Evolutionary conservation across 1,140 invertebrate genomes (phyloP), one percentile per base, ranked within the genome.

Genomic region (Vanessa tameamea): DNA sequence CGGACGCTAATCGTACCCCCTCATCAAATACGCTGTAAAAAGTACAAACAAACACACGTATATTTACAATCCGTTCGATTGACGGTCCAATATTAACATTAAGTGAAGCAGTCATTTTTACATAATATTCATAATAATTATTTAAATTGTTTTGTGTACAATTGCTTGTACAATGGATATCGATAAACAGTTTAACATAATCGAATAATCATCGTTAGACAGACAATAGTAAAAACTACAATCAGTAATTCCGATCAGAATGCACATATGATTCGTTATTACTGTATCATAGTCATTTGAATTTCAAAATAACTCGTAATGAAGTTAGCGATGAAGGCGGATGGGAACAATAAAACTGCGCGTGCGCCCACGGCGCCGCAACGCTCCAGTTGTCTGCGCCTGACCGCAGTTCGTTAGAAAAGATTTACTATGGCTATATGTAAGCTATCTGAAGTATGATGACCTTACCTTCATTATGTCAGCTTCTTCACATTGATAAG

Each of bases 351-450:
- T 87, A 82, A 80, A 79, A 83, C 63, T 79, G 87, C 84, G 87
- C 87, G 76, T 73, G 82, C 82, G 85, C 82, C 78, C 80, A 75
- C 78, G 88, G 88, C 88, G 87, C 84, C 87, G 81, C 76, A 81
- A 85, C 88, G 89, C 86, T 89, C 89, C 85, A 90, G 82, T 89
- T 90, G 84, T 77, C 76, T 75, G 73, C 72, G 72, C 67, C 76
- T 75, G 73, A 79, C 73, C 76, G 64, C 71, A 68, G 63, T 70
- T 47, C 63, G 69, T 65, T 67, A 67, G 64, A 59, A 72, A 51
- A 72, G 59, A 72, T 72, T 76, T 51, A 64, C 57, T 69, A 47
- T 69, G 37, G n/a, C 5, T 61, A 23, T 64, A 37, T 37, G 12
- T 31, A 7, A 15, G 57, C 15, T 61, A 16, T 64, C 48, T 73